Conservation (phyloP, 2,888 invertebrate genomes). For the Acleris emargana region DNA sequence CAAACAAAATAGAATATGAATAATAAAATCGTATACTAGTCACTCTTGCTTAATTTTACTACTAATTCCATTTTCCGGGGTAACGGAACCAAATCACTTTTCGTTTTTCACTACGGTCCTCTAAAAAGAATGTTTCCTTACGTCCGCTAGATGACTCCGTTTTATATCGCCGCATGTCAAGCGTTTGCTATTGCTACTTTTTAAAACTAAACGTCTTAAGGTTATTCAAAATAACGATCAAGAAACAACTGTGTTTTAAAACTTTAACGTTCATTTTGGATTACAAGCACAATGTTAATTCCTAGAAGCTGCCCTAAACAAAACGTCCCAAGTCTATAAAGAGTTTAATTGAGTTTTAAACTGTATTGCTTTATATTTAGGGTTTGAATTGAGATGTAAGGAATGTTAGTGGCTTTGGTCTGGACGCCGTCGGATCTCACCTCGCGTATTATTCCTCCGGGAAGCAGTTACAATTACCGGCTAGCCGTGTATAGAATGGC, state of each 20-base stretch:
- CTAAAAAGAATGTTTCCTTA: background rate
- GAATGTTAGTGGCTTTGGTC: conserved; percentile 38
- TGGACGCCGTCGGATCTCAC: conserved; percentile 72
- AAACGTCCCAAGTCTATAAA: background rate
- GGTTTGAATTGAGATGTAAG: background rate
- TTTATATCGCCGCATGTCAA: conserved; percentile 13
- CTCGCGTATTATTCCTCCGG: conserved; percentile 66
- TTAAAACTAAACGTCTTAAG: background rate
- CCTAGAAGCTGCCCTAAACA: background rate
- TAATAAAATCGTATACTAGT: too few relatives aligned
- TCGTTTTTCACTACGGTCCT: too few relatives aligned
- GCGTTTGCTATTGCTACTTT: background rate
- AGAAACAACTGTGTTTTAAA: background rate
- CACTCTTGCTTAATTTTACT: too few relatives aligned
- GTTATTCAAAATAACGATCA: background rate
- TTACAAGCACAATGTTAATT: too few relatives aligned
- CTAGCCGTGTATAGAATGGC: conserved; percentile 58
- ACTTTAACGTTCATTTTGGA: background rate
- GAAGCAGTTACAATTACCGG: conserved; percentile 76
- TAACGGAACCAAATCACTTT: too few relatives aligned
- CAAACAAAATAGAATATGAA: too few relatives aligned
- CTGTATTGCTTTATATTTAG: background rate
- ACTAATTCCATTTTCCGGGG: too few relatives aligned
- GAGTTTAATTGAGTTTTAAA: background rate
- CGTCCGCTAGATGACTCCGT: conserved; percentile 5